Conservation (phyloP, 2,888 invertebrate species). For the Sinelater perroti region DNA sequence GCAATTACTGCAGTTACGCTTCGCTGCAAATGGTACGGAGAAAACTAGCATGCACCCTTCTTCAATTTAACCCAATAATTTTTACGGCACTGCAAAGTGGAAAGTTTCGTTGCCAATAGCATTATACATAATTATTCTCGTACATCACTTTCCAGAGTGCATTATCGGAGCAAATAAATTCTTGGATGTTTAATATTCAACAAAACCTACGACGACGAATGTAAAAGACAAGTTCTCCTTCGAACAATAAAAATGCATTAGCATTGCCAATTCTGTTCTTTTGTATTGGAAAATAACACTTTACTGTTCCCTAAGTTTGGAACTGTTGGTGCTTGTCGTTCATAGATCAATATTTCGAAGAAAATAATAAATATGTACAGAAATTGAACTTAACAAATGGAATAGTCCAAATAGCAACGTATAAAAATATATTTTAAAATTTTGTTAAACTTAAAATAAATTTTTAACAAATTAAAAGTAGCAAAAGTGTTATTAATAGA, state of each 20-base stretch:
- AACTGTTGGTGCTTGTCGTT: slow-evolving; percentile 13
- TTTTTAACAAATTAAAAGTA: too few relatives aligned
- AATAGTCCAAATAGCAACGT: too few relatives aligned
- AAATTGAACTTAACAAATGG: too few relatives aligned
- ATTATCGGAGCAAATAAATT: slow-evolving; percentile 25
- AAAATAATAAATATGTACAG: too few relatives aligned
- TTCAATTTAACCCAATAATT: too few relatives aligned
- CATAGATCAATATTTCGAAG: too few relatives aligned
- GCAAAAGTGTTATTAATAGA: too few relatives aligned
- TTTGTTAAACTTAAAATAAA: too few relatives aligned
- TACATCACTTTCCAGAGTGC: slow-evolving; percentile 20
- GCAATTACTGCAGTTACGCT: too few relatives aligned
- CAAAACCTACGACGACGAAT: slow-evolving; percentile 26
- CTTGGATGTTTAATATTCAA: slow-evolving; percentile 28
- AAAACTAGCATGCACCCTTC: too few relatives aligned
- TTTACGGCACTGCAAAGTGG: not conserved
- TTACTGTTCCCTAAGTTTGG: slow-evolving; percentile 25
- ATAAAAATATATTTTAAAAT: too few relatives aligned
- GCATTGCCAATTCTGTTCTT: slow-evolving; percentile 31
- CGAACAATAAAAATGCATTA: slow-evolving; percentile 35
- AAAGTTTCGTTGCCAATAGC: slow-evolving; percentile 5
- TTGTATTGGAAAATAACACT: slow-evolving; percentile 32
- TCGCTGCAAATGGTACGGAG: too few relatives aligned
- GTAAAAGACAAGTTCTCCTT: slow-evolving; percentile 28
- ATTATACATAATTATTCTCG: slow-evolving; percentile 3